A percentile compares a stretch with the other conserved stretches of the same genome.
These are phyloP conservation scores for Plagodis dolabraria DNA, from an alignment of 2,888 invertebrate species.

Conservation along the genomic window DNA sequence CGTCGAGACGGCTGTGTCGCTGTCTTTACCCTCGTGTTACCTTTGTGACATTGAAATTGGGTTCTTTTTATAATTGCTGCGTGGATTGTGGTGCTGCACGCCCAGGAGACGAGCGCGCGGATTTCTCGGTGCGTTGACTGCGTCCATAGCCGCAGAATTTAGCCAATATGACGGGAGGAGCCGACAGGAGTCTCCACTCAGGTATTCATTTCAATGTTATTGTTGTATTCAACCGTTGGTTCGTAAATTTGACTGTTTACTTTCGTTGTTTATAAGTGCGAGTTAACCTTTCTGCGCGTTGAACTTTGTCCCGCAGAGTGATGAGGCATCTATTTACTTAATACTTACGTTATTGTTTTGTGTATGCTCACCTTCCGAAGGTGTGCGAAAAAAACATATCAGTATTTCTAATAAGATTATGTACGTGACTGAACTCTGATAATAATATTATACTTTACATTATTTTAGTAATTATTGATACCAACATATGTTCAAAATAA, in stretches of 20 bases:
- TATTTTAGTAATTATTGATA: too few relatives aligned
- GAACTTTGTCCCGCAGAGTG: slow-evolving; percentile 36
- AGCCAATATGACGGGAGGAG: slow-evolving; percentile 75
- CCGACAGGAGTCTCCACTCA: slow-evolving; percentile 70
- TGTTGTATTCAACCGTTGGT: slow-evolving; percentile 57
- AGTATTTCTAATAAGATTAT: slow-evolving; percentile 19
- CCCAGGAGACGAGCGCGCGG: slow-evolving; percentile 65
- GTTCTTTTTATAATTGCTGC: slow-evolving; percentile 84
- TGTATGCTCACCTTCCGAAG: slow-evolving; percentile 8
- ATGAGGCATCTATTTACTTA: slow-evolving; percentile 14
- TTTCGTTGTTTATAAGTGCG: slow-evolving; percentile 48
- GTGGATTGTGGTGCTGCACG: slow-evolving; percentile 77
- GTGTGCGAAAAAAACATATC: neutral
- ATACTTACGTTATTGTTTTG: slow-evolving; percentile 19
- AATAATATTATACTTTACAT: too few relatives aligned
- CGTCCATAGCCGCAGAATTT: slow-evolving; percentile 50
- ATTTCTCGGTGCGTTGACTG: slow-evolving; percentile 60
- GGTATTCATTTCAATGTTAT: slow-evolving; percentile 69
- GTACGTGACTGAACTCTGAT: slow-evolving; percentile 22
- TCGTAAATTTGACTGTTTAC: slow-evolving; percentile 54
- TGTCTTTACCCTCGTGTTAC: slow-evolving; percentile 76
- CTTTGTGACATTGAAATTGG: slow-evolving; percentile 83
- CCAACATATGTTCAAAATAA: too few relatives aligned
- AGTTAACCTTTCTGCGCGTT: slow-evolving; percentile 33
- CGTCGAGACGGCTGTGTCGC: slow-evolving; percentile 60